phyloP scores from a whole-genome alignment of 92 coral and sea anemone genomes.

The Chrysogorgia sp. region DNA sequence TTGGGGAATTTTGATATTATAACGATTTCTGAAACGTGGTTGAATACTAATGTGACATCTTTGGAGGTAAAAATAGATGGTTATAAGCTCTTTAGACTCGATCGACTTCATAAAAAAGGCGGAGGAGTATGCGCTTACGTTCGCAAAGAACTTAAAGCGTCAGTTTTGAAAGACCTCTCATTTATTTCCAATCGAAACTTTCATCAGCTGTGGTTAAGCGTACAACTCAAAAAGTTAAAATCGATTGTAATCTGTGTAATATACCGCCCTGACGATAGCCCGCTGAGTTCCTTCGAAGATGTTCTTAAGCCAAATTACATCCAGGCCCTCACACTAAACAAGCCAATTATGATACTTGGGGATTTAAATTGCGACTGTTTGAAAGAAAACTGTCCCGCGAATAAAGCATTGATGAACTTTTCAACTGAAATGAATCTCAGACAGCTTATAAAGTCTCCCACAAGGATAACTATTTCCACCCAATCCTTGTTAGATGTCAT shows the following conservation, averaged over 20 bases:
- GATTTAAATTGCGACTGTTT: too few relatives aligned
- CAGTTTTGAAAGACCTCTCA: slow-evolving; percentile 41
- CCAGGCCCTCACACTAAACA: slow-evolving; percentile 56
- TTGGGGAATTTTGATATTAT: slow-evolving; percentile 43
- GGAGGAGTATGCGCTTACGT: slow-evolving; percentile 65
- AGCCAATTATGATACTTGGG: slow-evolving; percentile 49
- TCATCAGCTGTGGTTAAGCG: slow-evolving; percentile 60
- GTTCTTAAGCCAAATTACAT: slow-evolving; percentile 59
- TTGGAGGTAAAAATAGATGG: slow-evolving; percentile 53
- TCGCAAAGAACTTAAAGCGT: too few relatives aligned
- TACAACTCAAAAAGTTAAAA: slow-evolving; percentile 45
- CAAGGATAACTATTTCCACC: too few relatives aligned
- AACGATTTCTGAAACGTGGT: too few relatives aligned
- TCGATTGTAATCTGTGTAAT: slow-evolving; percentile 57
- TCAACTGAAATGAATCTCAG: slow-evolving; percentile 55
- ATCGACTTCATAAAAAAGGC: too few relatives aligned
- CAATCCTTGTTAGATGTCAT: too few relatives aligned
- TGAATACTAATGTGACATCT: slow-evolving; percentile 50
- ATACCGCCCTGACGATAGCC: too few relatives aligned
- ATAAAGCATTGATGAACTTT: slow-evolving; percentile 39
- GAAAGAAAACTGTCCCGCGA: too few relatives aligned
- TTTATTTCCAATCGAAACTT: slow-evolving; percentile 44
- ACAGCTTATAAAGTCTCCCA: too few relatives aligned
- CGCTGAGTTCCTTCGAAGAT: slow-evolving; percentile 60
- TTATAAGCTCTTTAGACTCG: slow-evolving; percentile 49